Evolutionary conservation across 1,140 invertebrate species (phyloP).

Genomic region (Ditylenchus dipsaci): DNA sequence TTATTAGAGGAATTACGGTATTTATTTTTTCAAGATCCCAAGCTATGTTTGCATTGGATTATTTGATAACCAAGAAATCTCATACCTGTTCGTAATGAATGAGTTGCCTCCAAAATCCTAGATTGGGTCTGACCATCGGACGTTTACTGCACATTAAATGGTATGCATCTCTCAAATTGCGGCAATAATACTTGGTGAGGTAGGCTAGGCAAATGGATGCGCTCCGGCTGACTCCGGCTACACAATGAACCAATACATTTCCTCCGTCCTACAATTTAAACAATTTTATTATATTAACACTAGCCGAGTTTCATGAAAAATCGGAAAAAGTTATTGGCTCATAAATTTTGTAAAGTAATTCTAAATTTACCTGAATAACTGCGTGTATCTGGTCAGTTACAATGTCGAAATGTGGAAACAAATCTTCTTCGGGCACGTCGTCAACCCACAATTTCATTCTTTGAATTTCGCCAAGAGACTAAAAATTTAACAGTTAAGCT

Average conservation of each 20-base stretch:
- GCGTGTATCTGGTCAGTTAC: conserved; percentile 67
- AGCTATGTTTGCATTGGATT: conserved; percentile 11
- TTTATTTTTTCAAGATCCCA: too few relatives aligned
- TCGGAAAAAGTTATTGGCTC: too few relatives aligned
- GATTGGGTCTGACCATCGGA: conserved; percentile 78
- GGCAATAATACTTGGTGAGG: conserved; percentile 74
- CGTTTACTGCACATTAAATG: conserved; percentile 60
- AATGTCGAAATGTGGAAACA: conserved; percentile 71
- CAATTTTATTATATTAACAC: too few relatives aligned
- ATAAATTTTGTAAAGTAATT: too few relatives aligned
- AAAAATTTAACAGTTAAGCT: too few relatives aligned
- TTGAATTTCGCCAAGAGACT: conserved; percentile 60
- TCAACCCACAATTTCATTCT: conserved; percentile 67
- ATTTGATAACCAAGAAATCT: not conserved
- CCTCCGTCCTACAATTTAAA: conserved; percentile 63
- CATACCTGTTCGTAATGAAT: conserved; percentile 68
- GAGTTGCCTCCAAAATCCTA: conserved; percentile 81
- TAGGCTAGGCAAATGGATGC: conserved; percentile 80
- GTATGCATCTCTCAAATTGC: conserved; percentile 68
- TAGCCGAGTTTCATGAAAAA: too few relatives aligned
- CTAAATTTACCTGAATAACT: too few relatives aligned
- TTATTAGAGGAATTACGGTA: too few relatives aligned
- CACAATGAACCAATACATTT: conserved; percentile 77
- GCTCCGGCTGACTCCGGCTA: conserved; percentile 79
- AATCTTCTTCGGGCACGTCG: conserved; percentile 69